Conservation (phyloP, 1,140 invertebrate genomes). For the Mesaphorura yosii region DNA sequence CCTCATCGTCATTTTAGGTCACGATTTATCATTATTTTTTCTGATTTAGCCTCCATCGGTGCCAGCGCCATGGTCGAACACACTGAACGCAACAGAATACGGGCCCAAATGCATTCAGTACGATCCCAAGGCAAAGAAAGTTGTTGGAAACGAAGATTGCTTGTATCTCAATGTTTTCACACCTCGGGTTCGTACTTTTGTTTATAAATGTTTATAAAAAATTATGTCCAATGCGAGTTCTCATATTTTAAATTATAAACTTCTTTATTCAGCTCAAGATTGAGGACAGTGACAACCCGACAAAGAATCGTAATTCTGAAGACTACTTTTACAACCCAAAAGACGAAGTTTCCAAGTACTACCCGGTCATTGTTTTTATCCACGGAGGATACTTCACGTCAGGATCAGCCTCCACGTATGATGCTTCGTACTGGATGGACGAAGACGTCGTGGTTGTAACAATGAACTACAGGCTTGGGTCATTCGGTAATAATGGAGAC, state of each 20-base stretch:
- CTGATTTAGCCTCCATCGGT: conserved; percentile 43
- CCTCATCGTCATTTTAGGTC: not conserved
- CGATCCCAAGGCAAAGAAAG: conserved; percentile 32
- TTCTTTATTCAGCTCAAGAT: not conserved
- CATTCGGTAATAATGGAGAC: conserved; percentile 12
- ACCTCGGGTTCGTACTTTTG: not conserved
- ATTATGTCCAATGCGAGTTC: not conserved
- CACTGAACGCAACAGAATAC: conserved; percentile 46
- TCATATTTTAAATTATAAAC: not conserved
- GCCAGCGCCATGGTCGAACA: conserved; percentile 45
- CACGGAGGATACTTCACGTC: conserved; percentile 22
- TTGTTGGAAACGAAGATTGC: conserved; percentile 49
- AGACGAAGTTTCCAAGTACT: not conserved
- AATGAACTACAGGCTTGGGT: conserved; percentile 16
- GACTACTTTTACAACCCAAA: too few species aligned
- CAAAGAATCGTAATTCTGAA: too few species aligned
- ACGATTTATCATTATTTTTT: not conserved
- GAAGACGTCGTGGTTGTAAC: conserved; percentile 23
- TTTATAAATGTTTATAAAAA: not conserved
- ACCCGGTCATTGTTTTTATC: conserved; percentile 24
- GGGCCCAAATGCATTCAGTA: conserved; percentile 54
- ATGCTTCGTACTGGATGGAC: conserved; percentile 23
- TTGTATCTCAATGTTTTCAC: conserved; percentile 54
- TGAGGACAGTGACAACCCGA: too few species aligned
- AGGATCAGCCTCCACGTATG: conserved; percentile 1